Evolutionary conservation across 2,888 invertebrate species (phyloP).

Genomic region (Ormia ochracea): DNA sequence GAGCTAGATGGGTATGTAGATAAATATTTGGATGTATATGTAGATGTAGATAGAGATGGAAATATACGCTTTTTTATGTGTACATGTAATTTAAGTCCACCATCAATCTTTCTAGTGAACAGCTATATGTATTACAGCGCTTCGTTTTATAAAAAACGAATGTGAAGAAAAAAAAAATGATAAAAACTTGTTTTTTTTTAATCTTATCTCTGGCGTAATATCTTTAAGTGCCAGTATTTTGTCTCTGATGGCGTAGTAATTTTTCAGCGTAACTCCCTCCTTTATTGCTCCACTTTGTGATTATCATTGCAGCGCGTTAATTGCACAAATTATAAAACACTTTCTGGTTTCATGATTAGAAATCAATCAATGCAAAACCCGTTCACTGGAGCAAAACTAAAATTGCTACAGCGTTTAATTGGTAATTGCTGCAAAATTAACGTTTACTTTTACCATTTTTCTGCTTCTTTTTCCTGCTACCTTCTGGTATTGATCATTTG

Average conservation of each 20-base stretch:
- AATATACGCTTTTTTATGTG: background rate
- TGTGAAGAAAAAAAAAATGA: background rate
- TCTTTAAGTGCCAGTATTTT: slow-evolving; percentile 26
- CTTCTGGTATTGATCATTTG: slow-evolving; percentile 7
- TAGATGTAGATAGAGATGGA: slow-evolving; percentile 45
- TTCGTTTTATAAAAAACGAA: background rate
- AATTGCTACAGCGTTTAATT: slow-evolving; percentile 8
- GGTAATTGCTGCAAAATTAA: slow-evolving; percentile 49
- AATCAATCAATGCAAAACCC: slow-evolving; percentile 59
- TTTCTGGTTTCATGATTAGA: slow-evolving; percentile 60
- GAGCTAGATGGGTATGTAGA: slow-evolving; percentile 43
- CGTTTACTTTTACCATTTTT: slow-evolving; percentile 19
- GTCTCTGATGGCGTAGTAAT: slow-evolving; percentile 14
- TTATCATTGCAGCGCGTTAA: slow-evolving; percentile 60
- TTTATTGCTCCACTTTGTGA: slow-evolving; percentile 43
- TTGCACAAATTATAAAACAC: slow-evolving; percentile 63
- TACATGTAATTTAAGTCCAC: slow-evolving; percentile 33
- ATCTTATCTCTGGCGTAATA: slow-evolving; percentile 4
- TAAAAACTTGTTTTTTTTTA: background rate
- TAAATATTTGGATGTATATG: slow-evolving; percentile 36
- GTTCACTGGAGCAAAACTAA: slow-evolving; percentile 28
- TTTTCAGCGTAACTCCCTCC: slow-evolving; percentile 4
- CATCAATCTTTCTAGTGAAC: slow-evolving; percentile 34
- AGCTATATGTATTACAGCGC: no score
- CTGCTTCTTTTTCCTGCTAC: background rate